Base-by-base conservation (phyloP, 2,797 vertebrate species). In the Vespertilio murinus region DNA sequence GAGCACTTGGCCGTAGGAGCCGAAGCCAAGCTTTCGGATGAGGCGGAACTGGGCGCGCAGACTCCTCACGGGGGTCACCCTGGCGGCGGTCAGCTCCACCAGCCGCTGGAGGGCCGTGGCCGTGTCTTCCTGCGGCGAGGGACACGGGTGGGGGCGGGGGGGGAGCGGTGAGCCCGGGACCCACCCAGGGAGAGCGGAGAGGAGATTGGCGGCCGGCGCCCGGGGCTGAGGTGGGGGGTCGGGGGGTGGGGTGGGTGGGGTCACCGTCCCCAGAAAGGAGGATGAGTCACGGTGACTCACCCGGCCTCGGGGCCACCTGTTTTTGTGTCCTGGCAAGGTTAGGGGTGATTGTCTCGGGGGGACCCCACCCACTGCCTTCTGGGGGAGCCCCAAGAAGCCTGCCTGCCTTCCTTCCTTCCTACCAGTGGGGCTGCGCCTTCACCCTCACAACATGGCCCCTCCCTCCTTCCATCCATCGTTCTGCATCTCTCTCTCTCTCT, bases 1-100 rank as follows among this genome's bases (percentile, higher is more conserved):
- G 98, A 99, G 98, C 95, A 99, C 99, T 1, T 98, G 98, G 77
- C 99, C 99, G 0, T 99, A 99, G 14, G 99, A 99, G 45, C 99
- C 99, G 0, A 99, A 98, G 69, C 99, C 99, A 45, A 99, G 97
- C 70, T 99, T 98, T 94, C 98, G 99, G 87, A 99, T 92, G 92
- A 99, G 97, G 40, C 96, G 95, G 59, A 99, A 99, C 96, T 98
- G 98, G 49, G 98, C 97, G 0, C 98, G 98, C 61, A 99, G 95
- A 9, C 30, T 97, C 96, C 98, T 98, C 96, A 98, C 97, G 0
- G 78, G 98, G 14, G 97, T 95, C 97, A 99, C 96, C 80, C 97
- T 98, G 95, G 98, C 97, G 0, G 97, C 98, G 2, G 99, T 99
- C 96, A 99, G 98, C 96, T 98, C 98, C 94, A 99, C 99, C 69